Evolutionary conservation across 2,888 invertebrate genomes (phyloP).

Genomic region (Scelioninae gen. 1): DNA sequence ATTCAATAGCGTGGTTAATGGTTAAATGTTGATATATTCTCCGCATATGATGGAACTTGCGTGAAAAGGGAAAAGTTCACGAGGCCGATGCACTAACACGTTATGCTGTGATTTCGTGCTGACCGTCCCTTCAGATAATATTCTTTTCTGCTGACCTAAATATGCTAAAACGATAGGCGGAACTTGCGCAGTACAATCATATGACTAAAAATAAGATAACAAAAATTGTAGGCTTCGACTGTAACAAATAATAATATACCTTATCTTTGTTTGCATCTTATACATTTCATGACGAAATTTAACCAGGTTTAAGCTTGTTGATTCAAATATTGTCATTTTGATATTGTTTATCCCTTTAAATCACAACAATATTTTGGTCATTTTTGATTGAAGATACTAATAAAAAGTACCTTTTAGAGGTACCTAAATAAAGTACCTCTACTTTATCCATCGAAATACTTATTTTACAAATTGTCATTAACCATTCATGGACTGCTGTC

Average conservation of each 20-base stretch:
- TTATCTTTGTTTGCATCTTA: conserved; percentile 37
- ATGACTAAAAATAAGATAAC: conserved; percentile 44
- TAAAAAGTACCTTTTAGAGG: too few relatives aligned
- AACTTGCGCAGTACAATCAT: conserved; percentile 34
- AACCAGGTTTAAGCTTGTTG: neutral
- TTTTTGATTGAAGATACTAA: too few relatives aligned
- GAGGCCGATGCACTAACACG: conserved; percentile 66
- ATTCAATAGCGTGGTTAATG: conserved; percentile 50
- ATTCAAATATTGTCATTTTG: too few relatives aligned
- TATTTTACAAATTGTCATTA: too few relatives aligned
- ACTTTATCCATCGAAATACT: too few relatives aligned
- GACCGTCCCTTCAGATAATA: conserved; percentile 64
- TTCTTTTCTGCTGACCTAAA: conserved; percentile 68
- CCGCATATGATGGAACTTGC: conserved; percentile 64
- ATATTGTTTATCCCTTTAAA: too few relatives aligned
- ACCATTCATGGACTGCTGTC: too few relatives aligned
- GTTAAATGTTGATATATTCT: conserved; percentile 52
- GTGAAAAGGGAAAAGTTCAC: conserved; percentile 70
- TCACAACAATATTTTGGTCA: too few relatives aligned
- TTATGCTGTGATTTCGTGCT: conserved; percentile 66
- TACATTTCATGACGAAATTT: conserved; percentile 3
- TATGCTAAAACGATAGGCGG: conserved; percentile 48
- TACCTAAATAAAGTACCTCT: too few relatives aligned
- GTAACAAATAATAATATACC: conserved; percentile 24
- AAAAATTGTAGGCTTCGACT: conserved; percentile 29